Conservation (phyloP, 2,113 vertebrate genomes). For the Percina caprodes region DNA sequence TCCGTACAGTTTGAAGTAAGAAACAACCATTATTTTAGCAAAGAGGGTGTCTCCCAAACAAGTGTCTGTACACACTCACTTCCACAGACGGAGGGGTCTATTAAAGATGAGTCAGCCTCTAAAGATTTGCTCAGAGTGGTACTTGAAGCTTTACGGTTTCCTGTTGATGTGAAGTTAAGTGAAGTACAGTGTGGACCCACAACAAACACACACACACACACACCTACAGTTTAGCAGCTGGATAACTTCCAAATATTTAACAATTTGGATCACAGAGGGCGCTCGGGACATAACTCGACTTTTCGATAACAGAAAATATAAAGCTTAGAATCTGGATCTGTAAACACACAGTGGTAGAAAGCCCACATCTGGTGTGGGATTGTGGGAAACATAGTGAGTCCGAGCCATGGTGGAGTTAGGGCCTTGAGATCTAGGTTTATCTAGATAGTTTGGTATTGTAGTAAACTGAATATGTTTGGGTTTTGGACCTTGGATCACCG, state of each 20-base stretch:
- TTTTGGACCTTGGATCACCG: too few species aligned
- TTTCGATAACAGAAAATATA: background rate
- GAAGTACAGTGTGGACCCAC: conserved; percentile 1
- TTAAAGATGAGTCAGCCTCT: conserved; percentile 60
- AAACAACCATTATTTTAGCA: conserved; percentile 20
- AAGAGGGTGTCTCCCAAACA: conserved; percentile 12
- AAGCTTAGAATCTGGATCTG: background rate
- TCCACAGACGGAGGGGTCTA: conserved; percentile 29
- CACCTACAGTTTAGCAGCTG: background rate
- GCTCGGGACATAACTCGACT: too few species aligned
- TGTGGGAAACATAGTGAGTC: background rate
- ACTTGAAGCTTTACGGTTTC: conserved; percentile 57
- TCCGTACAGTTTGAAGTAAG: background rate
- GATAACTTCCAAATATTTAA: conserved; percentile 3
- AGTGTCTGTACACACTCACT: conserved; percentile 16
- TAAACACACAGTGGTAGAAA: too few species aligned
- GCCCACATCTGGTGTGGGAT: too few species aligned
- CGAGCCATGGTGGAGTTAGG: too few species aligned
- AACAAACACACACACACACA: background rate
- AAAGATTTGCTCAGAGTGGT: conserved; percentile 29
- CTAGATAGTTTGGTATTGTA: too few species aligned
- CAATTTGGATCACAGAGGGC: background rate
- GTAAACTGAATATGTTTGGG: too few species aligned
- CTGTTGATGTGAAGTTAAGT: conserved; percentile 52
- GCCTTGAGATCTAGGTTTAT: background rate